A percentile compares a stretch with the other conserved stretches of the same genome.
Evolutionary conservation across 2,113 vertebrate species (phyloP).

Genomic region (Electrona antarctica): DNA sequence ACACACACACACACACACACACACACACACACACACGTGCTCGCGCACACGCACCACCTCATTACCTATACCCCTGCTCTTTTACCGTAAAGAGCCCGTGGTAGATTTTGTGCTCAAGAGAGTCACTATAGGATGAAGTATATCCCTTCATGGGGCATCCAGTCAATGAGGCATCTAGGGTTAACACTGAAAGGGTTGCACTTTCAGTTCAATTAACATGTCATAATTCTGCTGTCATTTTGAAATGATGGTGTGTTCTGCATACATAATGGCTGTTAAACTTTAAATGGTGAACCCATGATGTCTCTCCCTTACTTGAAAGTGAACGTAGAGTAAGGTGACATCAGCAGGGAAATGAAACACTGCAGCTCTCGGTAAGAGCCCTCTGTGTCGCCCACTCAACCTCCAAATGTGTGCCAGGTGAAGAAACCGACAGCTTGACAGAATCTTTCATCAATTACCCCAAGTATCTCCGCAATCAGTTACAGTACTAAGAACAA

Average conservation of each 20-base stretch:
- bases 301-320: slow-evolving; percentile 33
- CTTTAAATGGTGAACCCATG: slow-evolving; percentile 6
- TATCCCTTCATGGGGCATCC: no score
- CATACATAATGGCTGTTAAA: background rate
- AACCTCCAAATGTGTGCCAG: slow-evolving; percentile 70
- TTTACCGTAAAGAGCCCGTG: no score
- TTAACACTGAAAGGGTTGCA: no score
- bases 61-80: no score
- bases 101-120: no score
- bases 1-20: no score
- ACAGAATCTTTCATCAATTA: slow-evolving; percentile 62
- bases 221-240: no score
- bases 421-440: slow-evolving; percentile 61
- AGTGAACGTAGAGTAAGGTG: slow-evolving; percentile 46
- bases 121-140: no score
- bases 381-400: slow-evolving; percentile 50
- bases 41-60: no score
- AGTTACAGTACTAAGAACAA: slow-evolving; percentile 24
- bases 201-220: no score
- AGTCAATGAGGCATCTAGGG: no score
- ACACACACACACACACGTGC: no score
- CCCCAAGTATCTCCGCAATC: slow-evolving; percentile 58
- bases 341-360: slow-evolving; percentile 40
- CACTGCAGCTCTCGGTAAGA: slow-evolving; percentile 65
- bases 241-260: background rate